Evolutionary conservation across 2,113 vertebrate species (phyloP).

Genomic region (Semnornis frantzii): DNA sequence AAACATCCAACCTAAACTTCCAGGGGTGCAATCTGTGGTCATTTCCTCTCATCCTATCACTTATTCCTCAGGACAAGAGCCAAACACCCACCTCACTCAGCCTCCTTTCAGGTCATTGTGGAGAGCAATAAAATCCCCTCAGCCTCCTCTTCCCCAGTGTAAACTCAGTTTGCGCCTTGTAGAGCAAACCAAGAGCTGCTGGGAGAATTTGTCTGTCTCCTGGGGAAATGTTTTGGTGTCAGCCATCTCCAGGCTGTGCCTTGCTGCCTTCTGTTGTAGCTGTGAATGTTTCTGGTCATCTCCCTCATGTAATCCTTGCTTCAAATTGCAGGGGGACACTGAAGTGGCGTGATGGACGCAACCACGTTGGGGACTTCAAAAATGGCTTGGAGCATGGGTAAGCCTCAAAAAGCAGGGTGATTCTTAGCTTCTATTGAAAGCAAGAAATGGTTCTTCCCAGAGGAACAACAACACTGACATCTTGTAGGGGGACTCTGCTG

Average conservation of each 20-base stretch:
- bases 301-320: background rate
- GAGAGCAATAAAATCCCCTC: too few relatives aligned
- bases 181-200: background rate
- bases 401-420: background rate
- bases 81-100: too few relatives aligned
- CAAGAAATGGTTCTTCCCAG: background rate
- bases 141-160: too few relatives aligned
- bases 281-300: background rate
- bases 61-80: too few relatives aligned
- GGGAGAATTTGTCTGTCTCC: background rate
- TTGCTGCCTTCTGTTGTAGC: background rate
- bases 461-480: accelerated
- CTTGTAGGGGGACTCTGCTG: too few relatives aligned
- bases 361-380: conserved; percentile 74
- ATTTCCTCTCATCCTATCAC: too few relatives aligned
- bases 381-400: conserved; percentile 81
- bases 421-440: background rate
- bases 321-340: conserved; percentile 74
- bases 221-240: background rate
- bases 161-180: background rate
- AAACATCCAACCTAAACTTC: too few relatives aligned
- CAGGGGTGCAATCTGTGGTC: too few relatives aligned
- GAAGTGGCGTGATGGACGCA: conserved; percentile 75
- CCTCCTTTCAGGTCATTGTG: too few relatives aligned
- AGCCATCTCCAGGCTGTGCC: too few relatives aligned